Evolutionary conservation across 2,113 vertebrate species (phyloP).

Genomic region (Girardinichthys multiradiatus): DNA sequence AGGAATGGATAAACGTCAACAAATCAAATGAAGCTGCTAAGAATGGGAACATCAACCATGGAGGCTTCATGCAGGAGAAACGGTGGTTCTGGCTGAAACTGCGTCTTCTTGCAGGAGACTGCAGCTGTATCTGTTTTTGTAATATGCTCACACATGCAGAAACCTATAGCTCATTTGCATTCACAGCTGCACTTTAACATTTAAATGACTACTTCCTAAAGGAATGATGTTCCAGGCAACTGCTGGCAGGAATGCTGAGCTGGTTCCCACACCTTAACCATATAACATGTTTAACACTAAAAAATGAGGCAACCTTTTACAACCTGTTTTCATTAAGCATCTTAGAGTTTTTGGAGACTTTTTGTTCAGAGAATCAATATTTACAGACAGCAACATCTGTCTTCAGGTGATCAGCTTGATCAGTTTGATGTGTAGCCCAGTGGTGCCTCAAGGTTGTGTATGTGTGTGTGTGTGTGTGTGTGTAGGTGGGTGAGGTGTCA

Average conservation of each 20-base stretch:
- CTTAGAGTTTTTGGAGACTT: neutral
- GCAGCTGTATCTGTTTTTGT: neutral
- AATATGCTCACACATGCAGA: neutral
- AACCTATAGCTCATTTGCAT: neutral
- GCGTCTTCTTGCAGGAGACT: too few species aligned
- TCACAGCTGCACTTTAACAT: neutral
- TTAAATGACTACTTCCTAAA: neutral
- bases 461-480: too few species aligned
- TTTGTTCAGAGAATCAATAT: neutral
- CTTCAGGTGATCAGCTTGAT: too few species aligned
- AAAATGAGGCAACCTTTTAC: too few species aligned
- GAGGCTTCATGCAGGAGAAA: neutral
- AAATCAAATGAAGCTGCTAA: neutral
- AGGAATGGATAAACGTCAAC: neutral
- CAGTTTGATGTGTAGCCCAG: too few species aligned
- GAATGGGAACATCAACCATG: neutral
- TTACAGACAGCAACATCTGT: too few species aligned
- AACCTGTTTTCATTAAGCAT: too few species aligned
- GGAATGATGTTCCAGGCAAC: neutral
- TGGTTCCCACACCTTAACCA: conserved; percentile 2
- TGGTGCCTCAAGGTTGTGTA: too few species aligned
- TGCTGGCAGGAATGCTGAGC: neutral
- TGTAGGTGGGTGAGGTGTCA: too few species aligned
- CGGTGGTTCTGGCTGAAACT: too few species aligned
- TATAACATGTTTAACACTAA: too few species aligned